Percentiles rank a stretch among this genome's conserved stretches.
Conservation (phyloP, 2,113 vertebrate genomes). For the Phaethornis superciliosus region DNA sequence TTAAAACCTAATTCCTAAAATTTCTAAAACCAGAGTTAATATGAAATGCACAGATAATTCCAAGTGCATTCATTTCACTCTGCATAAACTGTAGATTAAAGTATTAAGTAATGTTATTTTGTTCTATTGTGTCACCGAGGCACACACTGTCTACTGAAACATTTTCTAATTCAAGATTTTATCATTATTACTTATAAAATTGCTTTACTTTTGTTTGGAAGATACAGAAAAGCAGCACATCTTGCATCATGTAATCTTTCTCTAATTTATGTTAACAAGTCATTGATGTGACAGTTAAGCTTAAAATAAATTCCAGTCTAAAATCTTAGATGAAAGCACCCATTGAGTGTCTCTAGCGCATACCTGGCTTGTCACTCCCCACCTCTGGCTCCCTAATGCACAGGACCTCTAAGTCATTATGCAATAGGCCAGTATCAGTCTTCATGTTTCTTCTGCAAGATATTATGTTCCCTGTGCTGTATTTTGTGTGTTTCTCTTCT, state of each 20-base stretch:
- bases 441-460: neutral
- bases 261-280: neutral
- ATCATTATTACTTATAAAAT: neutral
- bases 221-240: neutral
- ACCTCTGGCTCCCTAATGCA: neutral
- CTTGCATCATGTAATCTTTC: neutral
- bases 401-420: neutral
- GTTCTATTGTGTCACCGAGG: neutral
- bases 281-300: neutral
- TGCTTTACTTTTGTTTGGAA: neutral
- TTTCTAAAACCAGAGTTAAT: neutral
- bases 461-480: rapidly evolving
- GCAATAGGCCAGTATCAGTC: neutral
- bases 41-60: neutral
- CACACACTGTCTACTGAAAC: neutral
- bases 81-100: neutral
- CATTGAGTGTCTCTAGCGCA: rapidly evolving
- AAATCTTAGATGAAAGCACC: neutral
- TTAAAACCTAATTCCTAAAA: neutral
- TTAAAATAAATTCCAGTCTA: neutral
- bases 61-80: neutral
- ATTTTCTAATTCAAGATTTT: neutral
- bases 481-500: neutral
- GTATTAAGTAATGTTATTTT: neutral
- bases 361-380: neutral